Conservation (phyloP, 1,140 invertebrate genomes). For the Stegodyphus dumicola region DNA sequence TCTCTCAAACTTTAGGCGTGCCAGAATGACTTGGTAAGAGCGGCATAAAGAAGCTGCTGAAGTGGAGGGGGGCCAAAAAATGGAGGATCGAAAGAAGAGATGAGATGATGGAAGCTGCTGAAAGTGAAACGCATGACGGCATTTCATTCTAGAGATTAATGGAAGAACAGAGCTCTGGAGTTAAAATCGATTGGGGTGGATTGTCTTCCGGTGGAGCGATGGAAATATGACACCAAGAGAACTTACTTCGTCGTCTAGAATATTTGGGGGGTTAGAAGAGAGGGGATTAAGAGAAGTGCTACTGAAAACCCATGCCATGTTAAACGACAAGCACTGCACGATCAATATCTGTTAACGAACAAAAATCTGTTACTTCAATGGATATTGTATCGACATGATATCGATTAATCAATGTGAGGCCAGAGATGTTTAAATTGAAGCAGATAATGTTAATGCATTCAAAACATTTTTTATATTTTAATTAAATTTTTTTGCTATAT, state of each 20-base stretch:
- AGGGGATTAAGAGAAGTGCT: not conserved
- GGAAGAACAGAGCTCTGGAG: conserved; percentile 12
- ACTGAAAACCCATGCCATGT: not conserved
- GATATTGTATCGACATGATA: conserved; percentile 4
- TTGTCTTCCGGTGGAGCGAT: not conserved
- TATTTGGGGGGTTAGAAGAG: not conserved
- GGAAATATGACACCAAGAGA: not conserved
- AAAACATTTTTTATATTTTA: too few relatives aligned
- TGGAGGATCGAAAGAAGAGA: not conserved
- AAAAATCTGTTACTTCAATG: conserved; percentile 20
- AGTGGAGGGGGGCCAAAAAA: not conserved
- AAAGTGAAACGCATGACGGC: conserved; percentile 22
- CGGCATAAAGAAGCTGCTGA: not conserved
- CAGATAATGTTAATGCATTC: too few relatives aligned
- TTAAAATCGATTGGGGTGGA: conserved; percentile 7
- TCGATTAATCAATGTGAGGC: conserved; percentile 15
- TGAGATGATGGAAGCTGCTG: not conserved
- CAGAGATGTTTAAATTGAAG: too few relatives aligned
- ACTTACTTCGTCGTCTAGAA: too few relatives aligned
- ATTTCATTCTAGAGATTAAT: conserved; percentile 25
- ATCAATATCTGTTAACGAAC: conserved; percentile 26
- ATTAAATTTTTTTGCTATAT: too few relatives aligned
- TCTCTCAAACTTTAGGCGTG: not conserved
- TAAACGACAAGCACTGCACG: not conserved
- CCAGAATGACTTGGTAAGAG: not conserved